Percentiles rank a stretch among this genome's conserved stretches.
phyloP scores from a whole-genome alignment of 2,888 invertebrate species.

The Drosophila yooni region DNA sequence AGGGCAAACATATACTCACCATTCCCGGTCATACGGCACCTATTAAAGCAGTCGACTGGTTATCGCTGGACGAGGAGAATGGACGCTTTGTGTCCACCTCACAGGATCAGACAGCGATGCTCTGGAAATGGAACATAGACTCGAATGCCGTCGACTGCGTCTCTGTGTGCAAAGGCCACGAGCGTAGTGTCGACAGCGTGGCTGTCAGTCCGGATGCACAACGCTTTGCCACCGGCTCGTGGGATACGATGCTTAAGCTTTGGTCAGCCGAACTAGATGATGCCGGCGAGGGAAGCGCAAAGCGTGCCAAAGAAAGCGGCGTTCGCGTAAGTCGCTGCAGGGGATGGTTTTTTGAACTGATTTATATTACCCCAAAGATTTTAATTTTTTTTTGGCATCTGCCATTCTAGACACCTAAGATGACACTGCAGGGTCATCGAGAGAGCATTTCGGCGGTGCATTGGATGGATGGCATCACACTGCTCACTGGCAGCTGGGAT shows the following conservation, averaged over 20 bases:
- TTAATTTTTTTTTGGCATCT: background rate
- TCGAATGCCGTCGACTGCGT: slow-evolving; percentile 91
- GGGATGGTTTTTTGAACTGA: too few relatives aligned
- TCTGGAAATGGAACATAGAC: slow-evolving; percentile 94
- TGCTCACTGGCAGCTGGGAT: slow-evolving; percentile 97
- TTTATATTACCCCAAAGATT: background rate
- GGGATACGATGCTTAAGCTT: slow-evolving; percentile 96
- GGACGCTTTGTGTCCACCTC: slow-evolving; percentile 93
- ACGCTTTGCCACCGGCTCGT: slow-evolving; percentile 93
- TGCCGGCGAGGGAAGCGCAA: slow-evolving; percentile 87
- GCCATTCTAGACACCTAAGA: slow-evolving; percentile 89
- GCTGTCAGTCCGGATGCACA: slow-evolving; percentile 89
- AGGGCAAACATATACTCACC: slow-evolving; percentile 93
- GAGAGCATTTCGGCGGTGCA: slow-evolving; percentile 94
- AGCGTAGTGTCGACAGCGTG: slow-evolving; percentile 95
- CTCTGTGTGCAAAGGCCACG: slow-evolving; percentile 95
- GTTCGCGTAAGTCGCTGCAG: slow-evolving; percentile 86
- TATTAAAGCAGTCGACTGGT: slow-evolving; percentile 95
- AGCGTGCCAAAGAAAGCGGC: slow-evolving; percentile 85
- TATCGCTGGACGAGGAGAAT: slow-evolving; percentile 88
- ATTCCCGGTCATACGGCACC: slow-evolving; percentile 95
- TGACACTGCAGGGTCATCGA: slow-evolving; percentile 96
- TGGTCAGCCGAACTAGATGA: slow-evolving; percentile 91
- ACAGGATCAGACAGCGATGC: slow-evolving; percentile 95
- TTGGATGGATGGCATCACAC: slow-evolving; percentile 92